Base-by-base conservation (phyloP, 2,797 vertebrate species). In the Lepus townsendii region DNA sequence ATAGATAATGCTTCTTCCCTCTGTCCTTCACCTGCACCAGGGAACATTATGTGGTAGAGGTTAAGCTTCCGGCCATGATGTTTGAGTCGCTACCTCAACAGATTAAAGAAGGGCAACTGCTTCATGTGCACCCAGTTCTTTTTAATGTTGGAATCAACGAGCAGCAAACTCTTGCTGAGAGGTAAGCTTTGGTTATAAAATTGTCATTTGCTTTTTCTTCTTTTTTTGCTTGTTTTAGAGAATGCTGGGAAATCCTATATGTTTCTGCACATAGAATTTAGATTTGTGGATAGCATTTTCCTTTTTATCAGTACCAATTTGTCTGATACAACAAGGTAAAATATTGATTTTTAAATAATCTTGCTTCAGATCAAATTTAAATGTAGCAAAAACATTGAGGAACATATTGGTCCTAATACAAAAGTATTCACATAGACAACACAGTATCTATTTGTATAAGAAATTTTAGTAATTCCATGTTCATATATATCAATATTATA, bases 71-170 rank as follows among this genome's bases (percentile, higher is more conserved):
- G 26, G 97, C 98, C 42, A 98, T 98, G 96, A 98, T 99, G 98
- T 99, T 99, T 98, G 99, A 99, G 96, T 97, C 98, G 2, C 98
- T 99, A 71, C 99, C 99, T 22, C 98, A 99, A 17, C 99, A 99
- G 97, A 99, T 99, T 89, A 99, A 98, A 97, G 99, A 99, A 93
- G 99, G 99, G 90, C 99, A 99, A 94, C 98, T 98, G 75, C 98
- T 99, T 17, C 98, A 96, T 72, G 99, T 99, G 50, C 98, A 99
- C 83, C 99, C 99, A 0, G 99, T 99, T 20, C 99, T 99, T 96
- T 99, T 99, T 95, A 99, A 99, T 24, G 98, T 99, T 95, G 99
- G 99, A 93, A 99, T 99, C 98, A 99, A 99, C 93, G 99, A 99
- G 91, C 99, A 99, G 97, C 99, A 99, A 97, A 99, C 99, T 9